A percentile compares a stretch with the other conserved stretches of the same genome.
Conservation (phyloP, 2,797 vertebrate genomes). For the Coregonus suidteri region DNA sequence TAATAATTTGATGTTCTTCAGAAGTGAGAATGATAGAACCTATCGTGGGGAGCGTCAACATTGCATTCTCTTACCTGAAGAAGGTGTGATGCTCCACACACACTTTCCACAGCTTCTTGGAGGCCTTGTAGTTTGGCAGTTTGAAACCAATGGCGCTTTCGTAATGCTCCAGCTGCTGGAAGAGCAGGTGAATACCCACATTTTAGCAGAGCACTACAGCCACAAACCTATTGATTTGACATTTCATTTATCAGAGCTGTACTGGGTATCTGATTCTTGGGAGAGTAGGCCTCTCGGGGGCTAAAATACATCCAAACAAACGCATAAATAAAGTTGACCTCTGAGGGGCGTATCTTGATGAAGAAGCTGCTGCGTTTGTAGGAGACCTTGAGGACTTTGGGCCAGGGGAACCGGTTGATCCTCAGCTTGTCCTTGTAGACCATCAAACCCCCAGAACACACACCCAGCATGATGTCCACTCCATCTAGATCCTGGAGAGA, state of each 20-base stretch:
- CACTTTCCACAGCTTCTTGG: conserved; percentile 90
- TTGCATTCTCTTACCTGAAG: conserved; percentile 79
- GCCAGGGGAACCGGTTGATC: conserved; percentile 92
- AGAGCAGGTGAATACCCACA: neutral
- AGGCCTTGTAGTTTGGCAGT: conserved; percentile 86
- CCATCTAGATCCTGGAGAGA: conserved; percentile 83
- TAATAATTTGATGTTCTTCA: neutral
- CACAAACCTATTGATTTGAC: neutral
- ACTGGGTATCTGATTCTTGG: neutral
- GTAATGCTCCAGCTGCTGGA: conserved; percentile 83
- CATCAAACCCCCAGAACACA: conserved; percentile 88
- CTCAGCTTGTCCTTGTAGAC: conserved; percentile 90
- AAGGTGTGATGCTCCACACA: conserved; percentile 90
- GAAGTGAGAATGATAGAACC: neutral
- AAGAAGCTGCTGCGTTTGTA: conserved; percentile 92
- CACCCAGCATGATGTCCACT: conserved; percentile 88
- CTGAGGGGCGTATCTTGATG: conserved; percentile 88
- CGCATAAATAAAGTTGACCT: conserved; percentile 65
- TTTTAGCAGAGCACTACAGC: neutral
- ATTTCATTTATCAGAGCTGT: neutral
- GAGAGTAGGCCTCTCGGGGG: no score
- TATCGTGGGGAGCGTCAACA: neutral
- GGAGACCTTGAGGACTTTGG: conserved; percentile 90
- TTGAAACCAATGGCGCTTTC: conserved; percentile 91
- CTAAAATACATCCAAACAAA: neutral